A percentile compares a stretch with the other conserved stretches of the same genome.
These are phyloP conservation scores for Trachelus tabidus DNA, from an alignment of 2,888 invertebrate species.

Conservation along the genomic window DNA sequence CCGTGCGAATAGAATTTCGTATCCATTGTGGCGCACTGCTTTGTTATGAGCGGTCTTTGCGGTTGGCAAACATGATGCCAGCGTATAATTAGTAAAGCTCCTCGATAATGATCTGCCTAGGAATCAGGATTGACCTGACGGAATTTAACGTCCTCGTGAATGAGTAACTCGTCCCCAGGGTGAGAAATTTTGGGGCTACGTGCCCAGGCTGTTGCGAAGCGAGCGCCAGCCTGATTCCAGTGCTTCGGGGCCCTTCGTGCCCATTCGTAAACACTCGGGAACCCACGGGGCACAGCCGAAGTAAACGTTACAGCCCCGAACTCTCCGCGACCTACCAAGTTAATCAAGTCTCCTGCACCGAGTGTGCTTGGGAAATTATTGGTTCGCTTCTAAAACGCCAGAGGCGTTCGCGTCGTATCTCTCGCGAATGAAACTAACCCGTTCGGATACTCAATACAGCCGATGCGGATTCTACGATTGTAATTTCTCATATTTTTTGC, in stretches of 20 bases:
- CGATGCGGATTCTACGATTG: neutral
- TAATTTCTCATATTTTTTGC: neutral
- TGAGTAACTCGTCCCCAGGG: neutral
- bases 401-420: neutral
- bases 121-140: neutral
- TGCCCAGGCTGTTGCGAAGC: conserved; percentile 21
- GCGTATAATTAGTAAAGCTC: neutral
- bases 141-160: neutral
- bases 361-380: conserved; percentile 15
- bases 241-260: neutral
- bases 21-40: neutral
- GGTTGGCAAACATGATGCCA: neutral
- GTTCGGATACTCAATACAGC: neutral
- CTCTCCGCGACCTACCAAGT: conserved; percentile 19
- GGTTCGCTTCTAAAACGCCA: neutral
- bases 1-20: neutral
- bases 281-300: conserved; percentile 18
- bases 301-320: conserved; percentile 15
- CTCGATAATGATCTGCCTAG: neutral
- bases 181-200: conserved; percentile 19
- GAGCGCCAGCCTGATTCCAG: neutral
- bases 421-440: neutral
- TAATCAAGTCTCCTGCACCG: conserved; percentile 21
- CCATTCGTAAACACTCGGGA: conserved; percentile 8
- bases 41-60: neutral